Percentiles rank a stretch among this genome's conserved stretches.
These are phyloP conservation scores for Rissa tridactyla DNA, from an alignment of 2,113 vertebrate genomes.

Conservation along the genomic window DNA sequence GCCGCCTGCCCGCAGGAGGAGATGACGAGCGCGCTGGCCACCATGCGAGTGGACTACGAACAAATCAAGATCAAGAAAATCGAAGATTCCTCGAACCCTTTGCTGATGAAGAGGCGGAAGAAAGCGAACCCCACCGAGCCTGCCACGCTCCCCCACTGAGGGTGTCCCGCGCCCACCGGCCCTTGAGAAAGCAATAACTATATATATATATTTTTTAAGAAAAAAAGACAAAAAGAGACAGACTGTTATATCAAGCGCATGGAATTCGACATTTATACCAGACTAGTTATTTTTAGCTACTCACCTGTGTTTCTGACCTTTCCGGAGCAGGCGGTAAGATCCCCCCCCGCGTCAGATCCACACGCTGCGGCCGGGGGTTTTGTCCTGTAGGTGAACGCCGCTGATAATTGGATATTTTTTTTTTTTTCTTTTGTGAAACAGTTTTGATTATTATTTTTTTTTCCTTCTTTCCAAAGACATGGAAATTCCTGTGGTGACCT, in stretches of 20 bases:
- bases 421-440: neutral
- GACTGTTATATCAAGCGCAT: conserved; percentile 56
- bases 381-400: neutral
- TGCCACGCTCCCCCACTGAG: conserved; percentile 74
- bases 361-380: neutral
- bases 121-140: conserved; percentile 79
- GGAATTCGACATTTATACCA: conserved; percentile 66
- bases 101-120: conserved; percentile 94
- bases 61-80: conserved; percentile 99
- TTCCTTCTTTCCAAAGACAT: conserved; percentile 38
- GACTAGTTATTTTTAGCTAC: conserved; percentile 70
- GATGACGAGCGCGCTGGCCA: conserved; percentile 98
- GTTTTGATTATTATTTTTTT: neutral
- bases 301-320: conserved; percentile 53
- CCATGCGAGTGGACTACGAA: conserved; percentile 96
- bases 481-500: conserved; percentile 66
- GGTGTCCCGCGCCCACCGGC: neutral
- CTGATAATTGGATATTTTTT: neutral
- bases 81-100: conserved; percentile 91
- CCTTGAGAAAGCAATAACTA: conserved; percentile 84
- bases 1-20: conserved; percentile 82
- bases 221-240: conserved; percentile 35
- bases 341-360: neutral
- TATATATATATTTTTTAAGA: conserved; percentile 67
- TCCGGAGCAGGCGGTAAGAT: conserved; percentile 12